These are phyloP conservation scores for Benthochromis sp. DNA, from an alignment of 2,113 vertebrate species.

Conservation along the genomic window DNA sequence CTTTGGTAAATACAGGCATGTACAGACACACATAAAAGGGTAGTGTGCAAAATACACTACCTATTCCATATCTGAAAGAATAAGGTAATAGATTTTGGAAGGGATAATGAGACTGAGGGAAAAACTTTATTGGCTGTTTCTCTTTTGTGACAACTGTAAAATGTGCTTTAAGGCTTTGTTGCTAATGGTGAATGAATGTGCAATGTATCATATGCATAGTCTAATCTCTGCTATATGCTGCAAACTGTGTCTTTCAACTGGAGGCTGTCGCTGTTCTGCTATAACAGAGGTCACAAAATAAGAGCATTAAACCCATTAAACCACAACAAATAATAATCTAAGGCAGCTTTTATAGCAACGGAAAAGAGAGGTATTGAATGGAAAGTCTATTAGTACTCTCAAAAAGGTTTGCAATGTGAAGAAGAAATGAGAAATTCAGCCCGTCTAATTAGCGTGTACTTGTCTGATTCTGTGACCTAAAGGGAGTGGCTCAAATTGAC, in stretches of 20 bases:
- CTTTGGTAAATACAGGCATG: not conserved
- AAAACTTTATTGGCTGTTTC: slow-evolving; percentile 7
- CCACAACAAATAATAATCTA: not conserved
- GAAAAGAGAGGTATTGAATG: not conserved
- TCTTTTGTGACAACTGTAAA: slow-evolving; percentile 23
- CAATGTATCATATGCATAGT: not conserved
- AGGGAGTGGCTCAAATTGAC: slow-evolving; percentile 37
- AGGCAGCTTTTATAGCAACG: not conserved
- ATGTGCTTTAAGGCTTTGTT: slow-evolving; percentile 1
- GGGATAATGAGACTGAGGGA: slow-evolving; percentile 14
- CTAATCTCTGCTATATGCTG: not conserved
- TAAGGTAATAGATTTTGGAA: slow-evolving; percentile 15
- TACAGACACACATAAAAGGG: not conserved
- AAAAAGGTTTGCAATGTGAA: not conserved
- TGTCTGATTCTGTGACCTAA: slow-evolving; percentile 20
- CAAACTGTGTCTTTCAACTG: not conserved
- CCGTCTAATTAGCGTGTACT: slow-evolving; percentile 13
- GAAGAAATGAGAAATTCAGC: not conserved
- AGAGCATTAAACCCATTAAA: not conserved
- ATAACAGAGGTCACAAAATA: not conserved
- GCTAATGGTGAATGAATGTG: slow-evolving; percentile 11
- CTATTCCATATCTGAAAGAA: not conserved
- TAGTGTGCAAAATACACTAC: not conserved
- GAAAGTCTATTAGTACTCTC: not conserved
- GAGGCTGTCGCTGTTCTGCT: not conserved